These are phyloP conservation scores for Heterochromis multidens DNA, from an alignment of 2,113 vertebrate species.

Conservation along the genomic window DNA sequence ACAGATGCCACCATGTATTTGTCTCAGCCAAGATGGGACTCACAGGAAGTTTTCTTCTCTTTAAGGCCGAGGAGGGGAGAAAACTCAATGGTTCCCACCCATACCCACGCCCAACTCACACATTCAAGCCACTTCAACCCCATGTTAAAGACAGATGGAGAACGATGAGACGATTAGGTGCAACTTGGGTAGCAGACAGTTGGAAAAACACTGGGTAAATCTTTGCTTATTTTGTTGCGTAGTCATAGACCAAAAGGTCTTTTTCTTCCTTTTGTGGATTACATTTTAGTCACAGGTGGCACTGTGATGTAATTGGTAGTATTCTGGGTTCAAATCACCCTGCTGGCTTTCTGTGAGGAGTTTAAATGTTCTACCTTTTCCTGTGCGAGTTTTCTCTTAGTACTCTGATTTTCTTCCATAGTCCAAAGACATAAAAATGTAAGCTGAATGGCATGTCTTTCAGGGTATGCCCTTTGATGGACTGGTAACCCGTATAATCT, in stretches of 20 bases:
- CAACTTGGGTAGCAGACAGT: background rate
- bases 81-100: background rate
- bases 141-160: background rate
- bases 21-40: conserved; percentile 25
- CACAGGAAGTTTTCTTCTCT: background rate
- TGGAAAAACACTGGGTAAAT: background rate
- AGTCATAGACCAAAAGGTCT: background rate
- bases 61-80: background rate
- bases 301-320: background rate
- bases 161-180: no score
- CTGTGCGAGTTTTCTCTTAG: background rate
- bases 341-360: background rate
- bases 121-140: background rate
- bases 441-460: background rate
- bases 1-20: conserved; percentile 39
- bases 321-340: background rate
- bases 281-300: background rate
- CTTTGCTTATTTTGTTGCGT: background rate
- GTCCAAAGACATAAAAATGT: background rate
- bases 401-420: background rate
- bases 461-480: no score
- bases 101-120: background rate
- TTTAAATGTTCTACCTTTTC: background rate
- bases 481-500: no score
- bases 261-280: background rate